These are phyloP conservation scores for Catocala fraxini DNA, from an alignment of 2,888 invertebrate genomes.

Conservation along the genomic window DNA sequence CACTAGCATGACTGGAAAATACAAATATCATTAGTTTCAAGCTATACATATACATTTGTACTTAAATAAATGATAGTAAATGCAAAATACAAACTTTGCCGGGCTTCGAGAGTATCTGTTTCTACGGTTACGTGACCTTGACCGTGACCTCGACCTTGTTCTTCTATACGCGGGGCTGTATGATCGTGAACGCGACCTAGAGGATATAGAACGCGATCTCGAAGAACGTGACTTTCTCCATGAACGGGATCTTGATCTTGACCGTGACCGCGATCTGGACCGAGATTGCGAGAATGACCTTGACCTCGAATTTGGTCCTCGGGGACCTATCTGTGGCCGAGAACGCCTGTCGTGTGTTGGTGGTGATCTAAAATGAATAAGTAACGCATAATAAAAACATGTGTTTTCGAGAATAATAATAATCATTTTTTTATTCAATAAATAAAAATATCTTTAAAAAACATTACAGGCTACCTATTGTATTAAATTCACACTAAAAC, in stretches of 20 bases:
- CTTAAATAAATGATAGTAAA: slow-evolving; percentile 18
- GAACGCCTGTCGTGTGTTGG: slow-evolving; percentile 52
- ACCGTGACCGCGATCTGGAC: slow-evolving; percentile 60
- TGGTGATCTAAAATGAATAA: slow-evolving; percentile 58
- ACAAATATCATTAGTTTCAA: slow-evolving; percentile 47
- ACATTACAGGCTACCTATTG: no score
- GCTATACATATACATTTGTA: slow-evolving; percentile 6
- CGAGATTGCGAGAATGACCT: slow-evolving; percentile 58
- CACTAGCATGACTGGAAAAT: slow-evolving; percentile 72
- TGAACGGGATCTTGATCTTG: slow-evolving; percentile 56
- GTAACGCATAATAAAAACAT: neutral
- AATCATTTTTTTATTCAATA: no score
- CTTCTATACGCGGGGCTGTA: slow-evolving; percentile 68
- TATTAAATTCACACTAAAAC: no score
- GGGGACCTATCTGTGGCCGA: slow-evolving; percentile 70
- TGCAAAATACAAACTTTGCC: slow-evolving; percentile 73
- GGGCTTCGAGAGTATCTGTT: slow-evolving; percentile 73
- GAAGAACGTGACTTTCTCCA: slow-evolving; percentile 60
- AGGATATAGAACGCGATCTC: slow-evolving; percentile 62
- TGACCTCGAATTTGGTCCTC: slow-evolving; percentile 66
- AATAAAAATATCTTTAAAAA: no score
- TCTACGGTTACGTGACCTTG: slow-evolving; percentile 65
- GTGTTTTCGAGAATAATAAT: no score
- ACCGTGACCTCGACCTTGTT: slow-evolving; percentile 63
- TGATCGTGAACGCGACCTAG: slow-evolving; percentile 66